phyloP scores from a whole-genome alignment of 2,888 invertebrate species.

The Tiliacea aurago region DNA sequence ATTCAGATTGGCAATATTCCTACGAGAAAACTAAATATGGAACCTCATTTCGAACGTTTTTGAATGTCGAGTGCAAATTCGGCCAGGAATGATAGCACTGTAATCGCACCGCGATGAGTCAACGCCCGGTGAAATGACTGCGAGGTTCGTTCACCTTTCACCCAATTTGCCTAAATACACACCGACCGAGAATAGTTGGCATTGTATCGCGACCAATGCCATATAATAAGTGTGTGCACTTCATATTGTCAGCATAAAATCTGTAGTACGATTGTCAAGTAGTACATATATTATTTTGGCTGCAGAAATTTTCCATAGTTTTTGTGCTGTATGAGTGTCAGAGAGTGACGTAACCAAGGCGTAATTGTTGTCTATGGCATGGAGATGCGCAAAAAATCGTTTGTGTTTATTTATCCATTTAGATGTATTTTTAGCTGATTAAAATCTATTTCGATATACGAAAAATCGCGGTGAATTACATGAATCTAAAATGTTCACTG shows the following conservation, averaged over 20 bases:
- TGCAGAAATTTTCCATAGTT: constrained; percentile 52
- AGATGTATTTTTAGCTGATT: too few species aligned
- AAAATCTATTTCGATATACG: background rate
- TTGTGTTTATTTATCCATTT: background rate
- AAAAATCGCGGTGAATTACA: constrained; percentile 36
- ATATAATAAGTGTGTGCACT: constrained; percentile 56
- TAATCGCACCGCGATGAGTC: constrained; percentile 80
- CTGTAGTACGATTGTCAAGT: constrained; percentile 51
- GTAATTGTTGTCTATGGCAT: constrained; percentile 38
- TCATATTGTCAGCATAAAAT: constrained; percentile 68
- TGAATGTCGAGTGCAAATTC: constrained; percentile 78
- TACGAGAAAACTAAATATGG: constrained; percentile 12
- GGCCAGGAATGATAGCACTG: constrained; percentile 82
- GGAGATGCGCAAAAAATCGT: constrained; percentile 33
- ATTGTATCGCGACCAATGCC: constrained; percentile 65
- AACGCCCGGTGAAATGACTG: constrained; percentile 84
- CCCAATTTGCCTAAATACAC: constrained; percentile 84
- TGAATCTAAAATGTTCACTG: constrained; percentile 27
- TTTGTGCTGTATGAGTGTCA: constrained; percentile 50
- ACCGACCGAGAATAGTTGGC: constrained; percentile 73
- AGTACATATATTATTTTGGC: constrained; percentile 35
- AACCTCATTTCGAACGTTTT: constrained; percentile 48
- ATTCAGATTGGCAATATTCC: constrained; percentile 28
- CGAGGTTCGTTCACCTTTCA: constrained; percentile 84
- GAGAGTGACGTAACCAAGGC: constrained; percentile 45